Conservation (phyloP, 2,797 vertebrate genomes). For the Antrozous pallidus region DNA sequence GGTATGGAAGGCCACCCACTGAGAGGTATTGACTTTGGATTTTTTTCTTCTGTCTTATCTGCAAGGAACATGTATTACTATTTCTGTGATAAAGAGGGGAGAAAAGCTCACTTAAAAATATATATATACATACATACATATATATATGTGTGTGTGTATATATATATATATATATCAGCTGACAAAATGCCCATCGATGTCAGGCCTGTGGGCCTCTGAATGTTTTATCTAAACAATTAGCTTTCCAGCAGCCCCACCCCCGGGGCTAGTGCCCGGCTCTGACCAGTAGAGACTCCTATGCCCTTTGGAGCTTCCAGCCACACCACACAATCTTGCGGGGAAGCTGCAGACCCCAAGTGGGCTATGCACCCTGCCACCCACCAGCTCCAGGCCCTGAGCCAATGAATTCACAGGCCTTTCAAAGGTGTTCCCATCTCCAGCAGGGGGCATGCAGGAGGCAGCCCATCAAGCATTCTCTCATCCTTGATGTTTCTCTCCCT, state of each 20-base stretch:
- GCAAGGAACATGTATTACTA: neutral
- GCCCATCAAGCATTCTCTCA: too few relatives aligned
- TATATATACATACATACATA: too few relatives aligned
- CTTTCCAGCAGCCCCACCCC: neutral
- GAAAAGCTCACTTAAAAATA: neutral
- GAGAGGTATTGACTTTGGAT: neutral
- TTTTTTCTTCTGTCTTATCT: neutral
- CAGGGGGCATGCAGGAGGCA: too few relatives aligned
- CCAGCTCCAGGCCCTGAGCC: neutral
- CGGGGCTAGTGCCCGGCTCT: neutral
- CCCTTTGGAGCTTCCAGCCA: neutral
- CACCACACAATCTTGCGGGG: neutral
- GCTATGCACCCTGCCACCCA: accelerated
- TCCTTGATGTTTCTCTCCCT: too few relatives aligned
- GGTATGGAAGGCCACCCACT: neutral
- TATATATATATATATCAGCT: neutral
- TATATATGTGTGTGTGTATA: too few relatives aligned
- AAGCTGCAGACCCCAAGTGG: accelerated
- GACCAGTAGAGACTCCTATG: accelerated
- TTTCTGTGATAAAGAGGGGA: neutral
- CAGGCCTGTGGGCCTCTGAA: neutral
- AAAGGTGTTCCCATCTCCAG: neutral
- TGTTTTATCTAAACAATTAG: neutral
- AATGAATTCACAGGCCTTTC: constrained; percentile 26
- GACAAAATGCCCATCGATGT: neutral